Evolutionary conservation across 1,140 invertebrate genomes (phyloP), one percentile per base, ranked within the genome.

Genomic region (Proales similis): DNA sequence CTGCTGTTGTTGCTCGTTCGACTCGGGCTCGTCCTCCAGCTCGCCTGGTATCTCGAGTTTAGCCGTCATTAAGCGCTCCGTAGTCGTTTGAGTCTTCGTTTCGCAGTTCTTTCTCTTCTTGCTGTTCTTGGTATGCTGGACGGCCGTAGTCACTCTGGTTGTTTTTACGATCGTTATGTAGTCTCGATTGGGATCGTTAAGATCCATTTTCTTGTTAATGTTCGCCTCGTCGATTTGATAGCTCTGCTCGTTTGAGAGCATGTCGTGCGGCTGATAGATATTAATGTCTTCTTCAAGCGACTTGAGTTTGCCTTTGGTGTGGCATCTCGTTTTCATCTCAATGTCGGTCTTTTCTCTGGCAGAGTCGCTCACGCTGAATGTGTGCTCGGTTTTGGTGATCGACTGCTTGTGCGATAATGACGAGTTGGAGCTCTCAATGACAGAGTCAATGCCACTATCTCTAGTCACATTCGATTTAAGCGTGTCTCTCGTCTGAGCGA

Each of bases 151-250:
- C 19, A 57, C 3, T 43, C 45, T 57, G 22, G 51, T 57, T 0
- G 51, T 57, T 22, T 39, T 57, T 19, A 57, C 36, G 19, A 57
- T 57, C n/a, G 51, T 57, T 22, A 57, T 57, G 3, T 42, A 27
- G 7, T 57, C 36, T 12, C 32, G 14, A 26, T 42, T 17, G 20
- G 26, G 12, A 12, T 57, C 29, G 11, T 49, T 29, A 5, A 49
- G 29, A 17, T 49, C 48, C 0, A 49, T 49, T 20, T 49, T n/a
- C n/a, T n/a, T n/a, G n/a, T n/a, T n/a, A n/a, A n/a, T n/a, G n/a
- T n/a, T n/a, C n/a, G n/a, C 48, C 22, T 27, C 48, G 17, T 27
- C 48, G 22, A 49, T 33, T 20, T 29, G 20, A 17, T 49, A 33
- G 27, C 32, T 29, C 22, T 42, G 39, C 22, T 3, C 22, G 33